These are phyloP conservation scores for Clostera curtula DNA, from an alignment of 2,888 invertebrate species.

Conservation along the genomic window DNA sequence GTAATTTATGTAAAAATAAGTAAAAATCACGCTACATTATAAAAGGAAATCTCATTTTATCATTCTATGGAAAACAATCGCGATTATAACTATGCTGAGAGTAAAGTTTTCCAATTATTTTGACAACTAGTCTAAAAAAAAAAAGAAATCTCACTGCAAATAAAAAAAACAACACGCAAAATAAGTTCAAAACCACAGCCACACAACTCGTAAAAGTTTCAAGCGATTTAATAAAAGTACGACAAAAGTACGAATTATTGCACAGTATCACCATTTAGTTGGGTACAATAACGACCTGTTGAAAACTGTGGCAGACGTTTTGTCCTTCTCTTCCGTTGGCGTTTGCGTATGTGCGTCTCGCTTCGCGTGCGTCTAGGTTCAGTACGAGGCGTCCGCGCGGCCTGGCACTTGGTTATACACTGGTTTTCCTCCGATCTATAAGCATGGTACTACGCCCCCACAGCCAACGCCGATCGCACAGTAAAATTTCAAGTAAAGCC, in stretches of 20 bases:
- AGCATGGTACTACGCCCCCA: conserved; percentile 51
- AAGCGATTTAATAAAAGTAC: conserved; percentile 43
- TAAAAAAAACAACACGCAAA: conserved; percentile 22
- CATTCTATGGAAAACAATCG: too few relatives aligned
- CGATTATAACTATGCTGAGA: too few relatives aligned
- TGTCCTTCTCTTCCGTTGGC: conserved; percentile 46
- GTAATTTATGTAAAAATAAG: too few relatives aligned
- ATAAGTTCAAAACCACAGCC: conserved; percentile 22
- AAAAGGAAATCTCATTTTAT: too few relatives aligned
- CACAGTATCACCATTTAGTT: conserved; percentile 63
- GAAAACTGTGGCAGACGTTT: conserved; percentile 47
- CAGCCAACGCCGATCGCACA: conserved; percentile 39
- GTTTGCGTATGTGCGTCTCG: conserved; percentile 44
- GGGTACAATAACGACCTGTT: conserved; percentile 71
- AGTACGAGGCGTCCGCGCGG: conserved; percentile 55
- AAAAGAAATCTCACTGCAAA: too few relatives aligned
- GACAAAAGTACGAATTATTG: conserved; percentile 54
- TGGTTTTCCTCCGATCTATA: conserved; percentile 64
- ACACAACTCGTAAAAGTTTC: conserved; percentile 43
- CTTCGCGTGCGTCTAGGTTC: conserved; percentile 25
- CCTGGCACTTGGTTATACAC: conserved; percentile 57
- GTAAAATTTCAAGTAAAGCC: conserved; percentile 25
- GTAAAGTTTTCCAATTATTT: too few relatives aligned
- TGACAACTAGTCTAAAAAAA: too few relatives aligned
- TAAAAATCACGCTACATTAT: too few relatives aligned